Percentiles rank a stretch among this genome's conserved stretches.
phyloP scores from a whole-genome alignment of 30 jellyfish, hydroid and myxozoan genomes.

The Aurelia sp. region DNA sequence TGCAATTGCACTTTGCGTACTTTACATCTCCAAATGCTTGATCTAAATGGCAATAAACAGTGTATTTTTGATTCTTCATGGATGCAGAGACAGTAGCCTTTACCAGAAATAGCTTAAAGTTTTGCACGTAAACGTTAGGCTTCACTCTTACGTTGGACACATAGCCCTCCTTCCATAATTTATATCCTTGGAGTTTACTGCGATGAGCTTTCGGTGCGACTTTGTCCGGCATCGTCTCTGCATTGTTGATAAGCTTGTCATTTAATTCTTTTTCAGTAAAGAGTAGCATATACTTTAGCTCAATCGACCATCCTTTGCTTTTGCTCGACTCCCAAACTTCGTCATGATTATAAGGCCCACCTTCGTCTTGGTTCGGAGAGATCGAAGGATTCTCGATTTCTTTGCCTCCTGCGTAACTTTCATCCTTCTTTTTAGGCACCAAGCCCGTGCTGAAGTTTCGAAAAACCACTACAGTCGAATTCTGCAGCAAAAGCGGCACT shows the following conservation, averaged over 20 bases:
- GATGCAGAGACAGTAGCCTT: conserved; percentile 16
- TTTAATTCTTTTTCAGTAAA: conserved; percentile 33
- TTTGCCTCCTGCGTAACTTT: too few species aligned
- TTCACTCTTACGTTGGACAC: conserved; percentile 11
- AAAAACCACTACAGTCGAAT: neutral
- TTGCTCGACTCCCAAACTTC: neutral
- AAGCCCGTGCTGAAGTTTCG: too few species aligned
- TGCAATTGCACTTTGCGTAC: conserved; percentile 31
- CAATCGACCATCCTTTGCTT: conserved; percentile 25
- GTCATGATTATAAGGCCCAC: too few species aligned
- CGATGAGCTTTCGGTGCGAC: conserved; percentile 37
- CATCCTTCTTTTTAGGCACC: too few species aligned
- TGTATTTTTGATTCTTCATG: neutral
- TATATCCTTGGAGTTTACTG: conserved; percentile 24
- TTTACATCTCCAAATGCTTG: conserved; percentile 2
- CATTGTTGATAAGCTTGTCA: neutral
- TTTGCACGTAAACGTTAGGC: conserved; percentile 8
- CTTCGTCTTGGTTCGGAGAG: too few species aligned
- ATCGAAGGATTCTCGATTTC: too few species aligned
- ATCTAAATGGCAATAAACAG: conserved; percentile 17
- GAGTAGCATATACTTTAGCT: conserved; percentile 10
- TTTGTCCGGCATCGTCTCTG: conserved; percentile 53
- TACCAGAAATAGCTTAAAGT: neutral
- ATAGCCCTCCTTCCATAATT: conserved; percentile 43
- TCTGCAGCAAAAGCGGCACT: neutral